These are phyloP conservation scores for Gandaritis pyraliata DNA, from an alignment of 2,888 invertebrate genomes.

Conservation along the genomic window DNA sequence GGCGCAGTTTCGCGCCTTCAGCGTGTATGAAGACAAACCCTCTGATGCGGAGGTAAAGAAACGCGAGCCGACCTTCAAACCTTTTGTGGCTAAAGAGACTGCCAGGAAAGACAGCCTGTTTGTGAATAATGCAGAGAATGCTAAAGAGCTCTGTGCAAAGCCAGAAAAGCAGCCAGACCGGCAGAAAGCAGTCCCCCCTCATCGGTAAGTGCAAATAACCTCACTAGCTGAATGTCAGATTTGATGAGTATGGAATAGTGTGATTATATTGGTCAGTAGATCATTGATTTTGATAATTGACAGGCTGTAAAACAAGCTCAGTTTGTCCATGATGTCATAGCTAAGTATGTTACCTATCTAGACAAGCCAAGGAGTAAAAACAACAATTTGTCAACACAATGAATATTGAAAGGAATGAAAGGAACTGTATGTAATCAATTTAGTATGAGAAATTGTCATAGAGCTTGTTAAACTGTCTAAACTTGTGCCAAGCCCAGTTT, in stretches of 20 bases:
- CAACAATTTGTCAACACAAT: too few species aligned
- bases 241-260: background rate
- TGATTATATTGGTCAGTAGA: conserved; percentile 6
- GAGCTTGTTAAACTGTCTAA: too few species aligned
- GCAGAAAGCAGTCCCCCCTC: conserved; percentile 58
- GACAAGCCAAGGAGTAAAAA: too few species aligned
- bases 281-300: background rate
- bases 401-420: too few species aligned
- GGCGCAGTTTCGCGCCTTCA: conserved; percentile 90
- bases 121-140: conserved; percentile 66
- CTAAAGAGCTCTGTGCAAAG: conserved; percentile 65
- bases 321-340: too few species aligned
- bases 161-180: conserved; percentile 67
- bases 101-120: conserved; percentile 69
- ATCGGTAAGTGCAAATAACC: conserved; percentile 54
- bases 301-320: background rate
- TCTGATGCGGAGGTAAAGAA: conserved; percentile 75
- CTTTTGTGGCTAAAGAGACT: conserved; percentile 72
- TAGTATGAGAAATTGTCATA: too few species aligned
- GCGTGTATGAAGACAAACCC: conserved; percentile 88
- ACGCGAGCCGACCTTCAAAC: conserved; percentile 72
- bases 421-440: too few species aligned
- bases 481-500: background rate
- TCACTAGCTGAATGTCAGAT: conserved; percentile 22
- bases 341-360: too few species aligned